Conservation (phyloP, 2,888 invertebrate genomes). For the Zonitis immaculata region DNA sequence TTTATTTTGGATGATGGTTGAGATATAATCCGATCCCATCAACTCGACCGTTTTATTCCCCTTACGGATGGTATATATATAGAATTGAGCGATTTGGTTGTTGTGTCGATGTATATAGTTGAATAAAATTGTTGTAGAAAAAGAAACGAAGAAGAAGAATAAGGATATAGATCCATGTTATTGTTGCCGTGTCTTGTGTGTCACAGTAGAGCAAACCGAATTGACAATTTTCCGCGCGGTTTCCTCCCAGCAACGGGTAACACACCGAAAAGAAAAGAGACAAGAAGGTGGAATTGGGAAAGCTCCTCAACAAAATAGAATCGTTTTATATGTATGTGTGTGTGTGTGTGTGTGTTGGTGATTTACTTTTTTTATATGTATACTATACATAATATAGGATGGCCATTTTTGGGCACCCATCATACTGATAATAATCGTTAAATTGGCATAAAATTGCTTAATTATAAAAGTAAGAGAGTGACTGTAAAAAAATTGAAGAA, state of each 20-base stretch:
- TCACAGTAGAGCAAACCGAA: constrained; percentile 49
- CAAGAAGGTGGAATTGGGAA: constrained; percentile 38
- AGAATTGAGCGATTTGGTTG: constrained; percentile 3
- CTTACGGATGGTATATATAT: neutral
- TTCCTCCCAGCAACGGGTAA: constrained; percentile 52
- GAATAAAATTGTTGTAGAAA: neutral
- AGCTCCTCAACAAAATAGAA: constrained; percentile 37
- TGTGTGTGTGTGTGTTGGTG: neutral
- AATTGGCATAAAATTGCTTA: too few species aligned
- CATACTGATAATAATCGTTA: too few species aligned
- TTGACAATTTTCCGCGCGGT: constrained; percentile 69
- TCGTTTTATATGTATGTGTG: neutral
- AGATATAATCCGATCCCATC: neutral
- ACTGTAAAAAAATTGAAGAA: too few species aligned
- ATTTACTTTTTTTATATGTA: neutral
- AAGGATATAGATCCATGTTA: constrained; percentile 44
- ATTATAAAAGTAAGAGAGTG: too few species aligned
- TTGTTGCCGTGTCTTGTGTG: constrained; percentile 44
- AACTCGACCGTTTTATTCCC: neutral
- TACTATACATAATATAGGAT: too few species aligned
- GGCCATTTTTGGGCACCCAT: too few species aligned
- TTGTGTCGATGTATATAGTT: too few species aligned
- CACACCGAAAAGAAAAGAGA: constrained; percentile 24
- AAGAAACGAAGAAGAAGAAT: too few species aligned
- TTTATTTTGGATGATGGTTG: too few species aligned